Conservation (phyloP, 2,797 vertebrate species). For the Fratercula arctica region DNA sequence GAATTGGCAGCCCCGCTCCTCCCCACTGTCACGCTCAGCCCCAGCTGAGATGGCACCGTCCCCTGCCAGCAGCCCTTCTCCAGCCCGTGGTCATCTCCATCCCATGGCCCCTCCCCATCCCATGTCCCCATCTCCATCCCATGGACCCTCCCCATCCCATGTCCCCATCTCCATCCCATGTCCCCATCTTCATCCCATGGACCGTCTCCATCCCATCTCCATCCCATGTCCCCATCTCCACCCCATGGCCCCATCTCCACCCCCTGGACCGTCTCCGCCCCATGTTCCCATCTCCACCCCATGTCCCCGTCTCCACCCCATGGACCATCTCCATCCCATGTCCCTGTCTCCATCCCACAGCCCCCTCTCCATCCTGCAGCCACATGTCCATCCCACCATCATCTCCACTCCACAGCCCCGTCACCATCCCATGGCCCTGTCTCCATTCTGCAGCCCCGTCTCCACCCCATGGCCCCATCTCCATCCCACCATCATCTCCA, state of each 20-base stretch:
- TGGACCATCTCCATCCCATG: background rate
- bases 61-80: no score
- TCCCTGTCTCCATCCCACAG: no score
- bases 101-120: no score
- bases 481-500: background rate
- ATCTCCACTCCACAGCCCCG: background rate
- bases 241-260: background rate
- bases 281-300: no score
- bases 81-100: no score
- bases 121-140: no score
- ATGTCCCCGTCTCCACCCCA: no score
- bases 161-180: background rate
- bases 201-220: background rate
- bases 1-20: background rate
- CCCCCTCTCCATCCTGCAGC: no score
- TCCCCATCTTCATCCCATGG: no score
- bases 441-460: background rate
- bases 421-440: no score
- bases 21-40: no score
- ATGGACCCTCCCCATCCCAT: background rate
- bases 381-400: background rate
- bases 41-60: background rate
- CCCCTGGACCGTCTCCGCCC: background rate
- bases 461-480: no score
- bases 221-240: background rate